phyloP scores from a whole-genome alignment of 2,797 vertebrate species.

The Spinus pinus region DNA sequence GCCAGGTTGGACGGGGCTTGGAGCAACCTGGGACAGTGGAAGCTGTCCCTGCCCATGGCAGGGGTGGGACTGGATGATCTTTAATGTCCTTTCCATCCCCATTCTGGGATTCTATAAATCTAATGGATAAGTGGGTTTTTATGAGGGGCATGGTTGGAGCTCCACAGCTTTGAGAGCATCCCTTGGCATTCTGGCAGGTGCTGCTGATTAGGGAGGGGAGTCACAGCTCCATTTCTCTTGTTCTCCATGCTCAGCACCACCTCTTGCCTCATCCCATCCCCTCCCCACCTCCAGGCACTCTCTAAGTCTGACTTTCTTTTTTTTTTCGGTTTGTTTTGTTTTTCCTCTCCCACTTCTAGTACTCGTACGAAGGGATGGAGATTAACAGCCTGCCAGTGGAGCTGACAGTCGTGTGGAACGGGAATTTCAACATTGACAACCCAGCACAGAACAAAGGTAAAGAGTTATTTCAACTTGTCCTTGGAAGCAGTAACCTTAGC shows the following conservation, averaged over 20 bases:
- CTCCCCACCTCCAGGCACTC: background rate
- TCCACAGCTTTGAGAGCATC: background rate
- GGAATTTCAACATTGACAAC: slow-evolving; percentile 98
- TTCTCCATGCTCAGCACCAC: background rate
- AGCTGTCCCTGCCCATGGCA: background rate
- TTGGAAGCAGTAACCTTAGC: slow-evolving; percentile 85
- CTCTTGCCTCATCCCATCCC: background rate
- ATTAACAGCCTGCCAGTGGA: slow-evolving; percentile 96
- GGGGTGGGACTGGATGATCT: accelerated
- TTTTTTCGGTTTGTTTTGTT: background rate
- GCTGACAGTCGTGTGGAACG: slow-evolving; percentile 96
- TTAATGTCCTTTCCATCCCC: background rate
- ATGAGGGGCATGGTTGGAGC: background rate
- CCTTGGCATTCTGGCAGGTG: background rate
- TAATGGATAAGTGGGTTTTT: background rate
- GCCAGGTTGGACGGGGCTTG: accelerated
- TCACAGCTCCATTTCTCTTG: background rate
- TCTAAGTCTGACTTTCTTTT: background rate
- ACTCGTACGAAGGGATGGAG: slow-evolving; percentile 96
- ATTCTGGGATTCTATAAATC: background rate
- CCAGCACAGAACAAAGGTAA: slow-evolving; percentile 96
- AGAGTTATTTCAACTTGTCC: slow-evolving; percentile 75
- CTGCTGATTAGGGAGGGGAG: background rate
- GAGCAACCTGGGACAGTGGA: accelerated
- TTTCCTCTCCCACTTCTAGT: slow-evolving; percentile 75